These are phyloP conservation scores for Ascaphus truei DNA, from an alignment of 2,113 vertebrate species.

Conservation along the genomic window DNA sequence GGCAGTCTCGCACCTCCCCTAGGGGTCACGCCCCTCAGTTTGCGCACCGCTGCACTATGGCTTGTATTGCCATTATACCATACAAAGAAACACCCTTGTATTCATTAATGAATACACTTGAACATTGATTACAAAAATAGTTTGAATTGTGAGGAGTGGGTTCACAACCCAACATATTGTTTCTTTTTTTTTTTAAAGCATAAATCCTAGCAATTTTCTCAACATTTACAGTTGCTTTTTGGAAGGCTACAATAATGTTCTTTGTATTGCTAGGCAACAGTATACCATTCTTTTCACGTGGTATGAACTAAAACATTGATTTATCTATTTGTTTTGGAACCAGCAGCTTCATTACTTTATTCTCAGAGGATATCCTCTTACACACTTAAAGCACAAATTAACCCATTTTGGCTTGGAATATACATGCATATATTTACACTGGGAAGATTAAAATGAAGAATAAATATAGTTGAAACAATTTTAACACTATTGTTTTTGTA, in stretches of 20 bases:
- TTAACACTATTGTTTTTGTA: too few species aligned
- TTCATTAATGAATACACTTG: too few species aligned
- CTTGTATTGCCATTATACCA: too few species aligned
- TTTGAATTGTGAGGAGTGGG: too few species aligned
- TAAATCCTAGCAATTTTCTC: not conserved
- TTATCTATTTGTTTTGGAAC: constrained; percentile 69
- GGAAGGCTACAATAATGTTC: constrained; percentile 31
- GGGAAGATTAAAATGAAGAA: too few species aligned
- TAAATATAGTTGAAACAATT: too few species aligned
- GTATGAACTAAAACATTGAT: constrained; percentile 70
- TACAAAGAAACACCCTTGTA: too few species aligned
- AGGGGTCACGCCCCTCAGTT: too few species aligned
- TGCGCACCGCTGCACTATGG: too few species aligned
- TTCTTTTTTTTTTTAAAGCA: constrained; percentile 28
- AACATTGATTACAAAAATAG: too few species aligned
- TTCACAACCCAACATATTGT: constrained; percentile 16
- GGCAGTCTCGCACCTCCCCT: too few species aligned
- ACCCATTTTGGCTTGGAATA: constrained; percentile 45
- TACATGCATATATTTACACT: constrained; percentile 26
- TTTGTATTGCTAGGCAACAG: constrained; percentile 56
- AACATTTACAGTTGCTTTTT: not conserved
- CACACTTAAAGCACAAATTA: constrained; percentile 43
- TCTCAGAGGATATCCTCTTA: constrained; percentile 49
- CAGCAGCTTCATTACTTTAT: constrained; percentile 44
- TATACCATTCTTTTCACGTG: constrained; percentile 30